phyloP scores from a whole-genome alignment of 2,113 vertebrate genomes.

The Daboia siamensis region DNA sequence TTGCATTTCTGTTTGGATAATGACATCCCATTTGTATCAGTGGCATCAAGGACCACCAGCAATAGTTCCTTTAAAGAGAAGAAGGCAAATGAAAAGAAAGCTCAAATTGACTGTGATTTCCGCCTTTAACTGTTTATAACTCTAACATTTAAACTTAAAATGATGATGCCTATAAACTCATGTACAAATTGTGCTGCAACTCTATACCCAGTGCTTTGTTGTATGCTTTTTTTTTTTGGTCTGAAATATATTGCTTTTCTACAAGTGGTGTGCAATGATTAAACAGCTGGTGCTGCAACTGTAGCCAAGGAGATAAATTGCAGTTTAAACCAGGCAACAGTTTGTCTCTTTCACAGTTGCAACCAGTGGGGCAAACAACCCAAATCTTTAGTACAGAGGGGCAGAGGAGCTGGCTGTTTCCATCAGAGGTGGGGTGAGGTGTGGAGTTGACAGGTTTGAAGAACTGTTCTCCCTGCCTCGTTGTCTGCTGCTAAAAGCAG shows the following conservation, averaged over 20 bases:
- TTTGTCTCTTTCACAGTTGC: neutral
- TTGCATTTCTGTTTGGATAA: slow-evolving; percentile 43
- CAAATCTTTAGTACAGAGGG: neutral
- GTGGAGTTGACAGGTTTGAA: neutral
- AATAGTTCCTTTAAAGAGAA: neutral
- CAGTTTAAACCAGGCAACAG: neutral
- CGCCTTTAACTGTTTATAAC: neutral
- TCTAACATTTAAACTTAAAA: slow-evolving; percentile 2
- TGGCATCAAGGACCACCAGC: slow-evolving; percentile 16
- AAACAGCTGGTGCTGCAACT: neutral
- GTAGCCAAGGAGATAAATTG: neutral
- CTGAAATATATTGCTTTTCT: neutral
- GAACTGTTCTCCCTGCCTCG: neutral
- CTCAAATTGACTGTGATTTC: neutral
- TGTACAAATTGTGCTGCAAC: neutral
- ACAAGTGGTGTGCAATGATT: neutral
- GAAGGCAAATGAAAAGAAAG: neutral
- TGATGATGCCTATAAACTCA: neutral
- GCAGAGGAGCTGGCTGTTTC: neutral
- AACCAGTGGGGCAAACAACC: neutral
- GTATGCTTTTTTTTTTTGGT: neutral
- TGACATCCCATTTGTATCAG: slow-evolving; percentile 42
- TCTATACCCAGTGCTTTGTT: neutral
- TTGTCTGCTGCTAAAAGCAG: neutral
- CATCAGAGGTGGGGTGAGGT: neutral